phyloP scores from a whole-genome alignment of 2,888 invertebrate species.

The Ophraella communa region DNA sequence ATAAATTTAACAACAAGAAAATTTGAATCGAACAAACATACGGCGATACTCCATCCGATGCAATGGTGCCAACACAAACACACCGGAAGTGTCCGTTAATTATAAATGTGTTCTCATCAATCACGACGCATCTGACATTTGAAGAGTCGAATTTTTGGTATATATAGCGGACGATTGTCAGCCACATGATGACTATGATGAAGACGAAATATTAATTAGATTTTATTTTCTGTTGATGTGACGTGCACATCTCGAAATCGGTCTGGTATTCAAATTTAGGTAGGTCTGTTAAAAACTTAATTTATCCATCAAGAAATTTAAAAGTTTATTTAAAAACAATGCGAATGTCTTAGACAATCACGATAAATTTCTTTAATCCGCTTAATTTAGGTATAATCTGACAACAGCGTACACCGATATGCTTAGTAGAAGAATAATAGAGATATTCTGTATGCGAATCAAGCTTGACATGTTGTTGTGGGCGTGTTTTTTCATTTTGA shows the following conservation, averaged over 20 bases:
- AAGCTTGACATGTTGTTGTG: slow-evolving; percentile 15
- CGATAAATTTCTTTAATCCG: too few relatives aligned
- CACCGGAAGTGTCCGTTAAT: slow-evolving; percentile 62
- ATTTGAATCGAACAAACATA: slow-evolving; percentile 50
- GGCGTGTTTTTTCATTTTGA: slow-evolving; percentile 24
- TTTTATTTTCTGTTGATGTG: slow-evolving; percentile 17
- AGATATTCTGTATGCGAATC: slow-evolving; percentile 14
- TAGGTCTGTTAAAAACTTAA: too few relatives aligned
- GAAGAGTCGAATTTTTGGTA: slow-evolving; percentile 11
- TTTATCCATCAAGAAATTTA: too few relatives aligned
- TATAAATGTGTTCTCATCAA: slow-evolving; percentile 62
- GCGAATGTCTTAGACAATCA: too few relatives aligned
- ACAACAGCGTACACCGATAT: not conserved
- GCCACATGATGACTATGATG: slow-evolving; percentile 32
- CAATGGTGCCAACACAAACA: slow-evolving; percentile 59
- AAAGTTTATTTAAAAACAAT: too few relatives aligned
- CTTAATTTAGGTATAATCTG: not conserved
- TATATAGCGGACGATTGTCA: slow-evolving; percentile 30
- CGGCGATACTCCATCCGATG: slow-evolving; percentile 31
- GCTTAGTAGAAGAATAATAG: slow-evolving; percentile 3
- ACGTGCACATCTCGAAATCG: not conserved
- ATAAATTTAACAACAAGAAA: not conserved
- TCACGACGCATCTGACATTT: slow-evolving; percentile 54
- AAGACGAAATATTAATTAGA: slow-evolving; percentile 41
- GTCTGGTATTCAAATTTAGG: not conserved